These are phyloP conservation scores for Mastomys natalensis DNA, from an alignment of 2,113 vertebrate genomes.

Conservation along the genomic window DNA sequence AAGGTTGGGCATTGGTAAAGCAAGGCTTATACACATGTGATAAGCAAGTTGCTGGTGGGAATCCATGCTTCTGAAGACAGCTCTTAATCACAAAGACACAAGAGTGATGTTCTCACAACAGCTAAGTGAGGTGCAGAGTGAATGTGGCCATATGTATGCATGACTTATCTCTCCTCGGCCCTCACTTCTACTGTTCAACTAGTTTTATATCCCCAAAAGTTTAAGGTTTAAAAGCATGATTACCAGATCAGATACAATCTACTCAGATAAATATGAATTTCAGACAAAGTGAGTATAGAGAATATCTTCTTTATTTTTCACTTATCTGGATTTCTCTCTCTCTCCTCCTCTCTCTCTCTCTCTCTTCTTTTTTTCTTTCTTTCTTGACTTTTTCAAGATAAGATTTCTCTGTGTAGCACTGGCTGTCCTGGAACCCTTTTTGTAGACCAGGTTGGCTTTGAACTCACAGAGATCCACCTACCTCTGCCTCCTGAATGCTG, in stretches of 20 bases:
- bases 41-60: neutral
- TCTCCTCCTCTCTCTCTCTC: neutral
- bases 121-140: neutral
- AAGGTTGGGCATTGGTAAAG: neutral
- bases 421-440: neutral
- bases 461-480: neutral
- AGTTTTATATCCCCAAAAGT: neutral
- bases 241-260: neutral
- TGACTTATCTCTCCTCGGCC: neutral
- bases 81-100: neutral
- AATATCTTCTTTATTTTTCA: neutral
- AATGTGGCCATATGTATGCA: neutral
- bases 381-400: neutral
- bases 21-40: neutral
- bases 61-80: neutral
- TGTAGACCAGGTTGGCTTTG: neutral
- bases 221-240: slow-evolving; percentile 2
- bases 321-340: neutral
- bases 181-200: neutral
- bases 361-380: neutral
- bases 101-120: neutral
- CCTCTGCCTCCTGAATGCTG: neutral
- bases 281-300: neutral
- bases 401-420: neutral
- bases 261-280: neutral